These are phyloP conservation scores for Mormyrops attenuatus DNA, from an alignment of 2,797 vertebrate species.

Conservation along the genomic window DNA sequence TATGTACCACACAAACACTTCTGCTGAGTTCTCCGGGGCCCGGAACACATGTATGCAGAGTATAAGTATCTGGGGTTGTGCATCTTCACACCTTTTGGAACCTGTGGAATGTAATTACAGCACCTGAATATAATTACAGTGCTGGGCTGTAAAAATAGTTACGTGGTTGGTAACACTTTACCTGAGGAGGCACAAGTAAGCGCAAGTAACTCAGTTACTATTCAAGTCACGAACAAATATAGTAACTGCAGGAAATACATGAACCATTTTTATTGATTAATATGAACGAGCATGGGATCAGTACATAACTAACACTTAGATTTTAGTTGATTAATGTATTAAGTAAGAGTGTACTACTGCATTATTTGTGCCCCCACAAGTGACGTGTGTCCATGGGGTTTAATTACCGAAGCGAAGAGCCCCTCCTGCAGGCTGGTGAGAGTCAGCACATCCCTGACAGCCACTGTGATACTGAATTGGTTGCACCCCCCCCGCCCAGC, in stretches of 20 bases:
- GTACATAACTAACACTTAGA: neutral
- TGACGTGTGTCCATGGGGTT: constrained; percentile 15
- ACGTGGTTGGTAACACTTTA: neutral
- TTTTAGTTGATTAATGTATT: neutral
- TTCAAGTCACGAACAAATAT: neutral
- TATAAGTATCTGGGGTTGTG: neutral
- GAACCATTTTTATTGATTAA: neutral
- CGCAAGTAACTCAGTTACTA: neutral
- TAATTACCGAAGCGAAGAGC: constrained; percentile 34
- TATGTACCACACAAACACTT: neutral
- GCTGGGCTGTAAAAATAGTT: neutral
- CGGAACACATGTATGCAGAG: neutral
- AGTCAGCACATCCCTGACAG: constrained; percentile 47
- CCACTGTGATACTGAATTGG: constrained; percentile 63
- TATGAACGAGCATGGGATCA: neutral
- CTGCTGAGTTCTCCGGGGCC: neutral
- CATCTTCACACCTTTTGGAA: neutral
- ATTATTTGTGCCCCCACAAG: neutral
- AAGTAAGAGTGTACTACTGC: neutral
- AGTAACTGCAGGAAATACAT: neutral
- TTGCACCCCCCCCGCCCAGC: constrained; percentile 67
- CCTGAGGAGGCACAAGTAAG: neutral
- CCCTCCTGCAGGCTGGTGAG: neutral
- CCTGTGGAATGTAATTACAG: constrained; percentile 37
- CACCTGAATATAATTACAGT: neutral